phyloP scores from a whole-genome alignment of 1,140 invertebrate species.

The Zeugodacus cucurbitae region DNA sequence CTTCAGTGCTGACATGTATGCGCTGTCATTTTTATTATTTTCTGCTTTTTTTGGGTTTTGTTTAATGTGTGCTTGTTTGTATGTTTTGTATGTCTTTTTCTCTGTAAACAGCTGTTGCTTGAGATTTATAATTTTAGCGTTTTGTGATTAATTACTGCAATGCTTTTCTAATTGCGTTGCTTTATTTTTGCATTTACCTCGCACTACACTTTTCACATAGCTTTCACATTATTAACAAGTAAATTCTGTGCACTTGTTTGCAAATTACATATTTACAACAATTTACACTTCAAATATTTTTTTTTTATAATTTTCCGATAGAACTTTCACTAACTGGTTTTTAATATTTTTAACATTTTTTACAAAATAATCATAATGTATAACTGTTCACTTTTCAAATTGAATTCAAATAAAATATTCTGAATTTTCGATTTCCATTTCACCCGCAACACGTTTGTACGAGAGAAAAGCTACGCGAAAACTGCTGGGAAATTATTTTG shows the following conservation, averaged over 20 bases:
- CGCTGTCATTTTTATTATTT: not conserved
- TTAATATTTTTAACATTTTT: not conserved
- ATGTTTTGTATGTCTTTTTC: not conserved
- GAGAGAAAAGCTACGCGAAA: conserved; percentile 64
- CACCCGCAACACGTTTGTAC: conserved; percentile 58
- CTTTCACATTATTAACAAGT: not conserved
- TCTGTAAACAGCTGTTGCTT: conserved; percentile 31
- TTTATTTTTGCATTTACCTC: not conserved
- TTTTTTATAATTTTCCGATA: not conserved
- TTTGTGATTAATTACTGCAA: conserved; percentile 12
- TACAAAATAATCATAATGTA: not conserved
- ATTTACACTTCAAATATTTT: not conserved
- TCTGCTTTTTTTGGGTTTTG: too few species aligned
- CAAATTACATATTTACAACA: not conserved
- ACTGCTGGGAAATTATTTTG: conserved; percentile 51
- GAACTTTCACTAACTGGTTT: not conserved
- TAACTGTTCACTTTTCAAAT: not conserved
- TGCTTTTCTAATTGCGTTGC: not conserved
- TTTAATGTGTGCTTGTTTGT: not conserved
- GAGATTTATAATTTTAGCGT: not conserved
- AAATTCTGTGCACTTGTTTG: not conserved
- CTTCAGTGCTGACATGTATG: not conserved
- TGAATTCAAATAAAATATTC: conserved; percentile 20
- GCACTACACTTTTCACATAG: not conserved
- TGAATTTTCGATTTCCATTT: conserved; percentile 42